Base-by-base conservation (phyloP, 1,140 invertebrate species). In the Panagrolaimus sp. region DNA sequence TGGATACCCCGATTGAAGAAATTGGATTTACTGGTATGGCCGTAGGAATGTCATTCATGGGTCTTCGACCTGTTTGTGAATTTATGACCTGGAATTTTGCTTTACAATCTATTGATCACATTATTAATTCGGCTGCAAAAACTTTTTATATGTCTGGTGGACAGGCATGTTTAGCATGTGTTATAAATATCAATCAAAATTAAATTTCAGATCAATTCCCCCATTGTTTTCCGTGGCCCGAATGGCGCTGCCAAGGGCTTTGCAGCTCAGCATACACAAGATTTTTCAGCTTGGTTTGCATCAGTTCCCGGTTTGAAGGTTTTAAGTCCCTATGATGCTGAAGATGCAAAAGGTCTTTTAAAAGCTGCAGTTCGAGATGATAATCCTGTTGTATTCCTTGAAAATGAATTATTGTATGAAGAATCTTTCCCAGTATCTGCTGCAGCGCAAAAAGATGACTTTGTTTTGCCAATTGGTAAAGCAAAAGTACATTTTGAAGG, bases 31-130 rank as follows among this genome's bases (percentile, higher is more conserved):
- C 91, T 72, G 95, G 95, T 70, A 90, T 98, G 61, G 92, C 94
- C 44, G 91, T 94, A 53, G 95, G 95, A 63, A 91, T 94, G 76
- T 94, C 94, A 0, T 91, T 98, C 88, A 89, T 89, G 74, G 94
- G 94, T 1, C 85, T 98, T 14, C 86, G 89, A 82, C 96, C 96
- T 1, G 89, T 98, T 70, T 97, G 94, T 85, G 96, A 98, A 85
- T 98, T 97, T 83, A 98, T 98, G 96, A 98, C 95, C 0, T 97
- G 93, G 83, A 98, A 98, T 85, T 98, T 98, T 84, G 90, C 95
- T 2, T 96, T 98, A 94, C 95, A 98, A 88, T n/a, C 61, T 20
- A 98, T 98, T 79, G 96, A 98, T 88, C 96, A 98, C 84, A 81
- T 86, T 11, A 93, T 98, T 72, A 98, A 98, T 84, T 97, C 93